phyloP scores from a whole-genome alignment of 2,888 invertebrate genomes.

The Muscina levida region DNA sequence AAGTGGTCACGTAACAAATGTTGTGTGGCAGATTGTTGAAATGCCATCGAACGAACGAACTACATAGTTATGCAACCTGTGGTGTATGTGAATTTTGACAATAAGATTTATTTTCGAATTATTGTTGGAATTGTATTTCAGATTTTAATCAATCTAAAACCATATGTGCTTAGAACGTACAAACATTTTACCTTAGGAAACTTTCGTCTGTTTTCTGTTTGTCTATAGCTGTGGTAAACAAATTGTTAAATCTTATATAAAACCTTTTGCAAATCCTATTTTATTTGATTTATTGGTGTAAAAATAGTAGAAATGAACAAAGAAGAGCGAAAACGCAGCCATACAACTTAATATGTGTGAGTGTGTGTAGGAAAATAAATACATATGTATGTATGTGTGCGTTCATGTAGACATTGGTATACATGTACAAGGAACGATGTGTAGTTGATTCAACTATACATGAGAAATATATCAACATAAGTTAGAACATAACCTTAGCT shows the following conservation, averaged over 20 bases:
- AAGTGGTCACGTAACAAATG: conserved; percentile 25
- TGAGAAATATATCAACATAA: background rate
- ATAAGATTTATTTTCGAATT: background rate
- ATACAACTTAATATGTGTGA: too few species aligned
- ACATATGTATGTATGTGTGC: too few species aligned
- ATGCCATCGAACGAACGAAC: conserved; percentile 1
- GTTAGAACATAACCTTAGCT: background rate
- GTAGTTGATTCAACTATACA: too few species aligned
- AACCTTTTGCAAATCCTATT: conserved; percentile 25
- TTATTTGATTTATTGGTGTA: conserved; percentile 29
- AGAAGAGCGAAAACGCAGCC: too few species aligned
- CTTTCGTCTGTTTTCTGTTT: background rate
- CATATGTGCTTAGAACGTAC: too few species aligned
- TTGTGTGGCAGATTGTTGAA: too few species aligned
- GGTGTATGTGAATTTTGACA: conserved; percentile 1
- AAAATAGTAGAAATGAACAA: background rate
- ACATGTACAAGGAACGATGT: too few species aligned
- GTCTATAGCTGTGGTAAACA: background rate
- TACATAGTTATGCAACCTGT: background rate
- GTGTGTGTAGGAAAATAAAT: too few species aligned
- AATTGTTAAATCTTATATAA: conserved; percentile 34
- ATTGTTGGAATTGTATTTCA: background rate
- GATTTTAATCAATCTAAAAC: too few species aligned
- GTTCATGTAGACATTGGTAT: too few species aligned
- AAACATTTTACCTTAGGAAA: too few species aligned